Base-by-base conservation (phyloP, 1,140 invertebrate species). In the Drosophila ironensis region DNA sequence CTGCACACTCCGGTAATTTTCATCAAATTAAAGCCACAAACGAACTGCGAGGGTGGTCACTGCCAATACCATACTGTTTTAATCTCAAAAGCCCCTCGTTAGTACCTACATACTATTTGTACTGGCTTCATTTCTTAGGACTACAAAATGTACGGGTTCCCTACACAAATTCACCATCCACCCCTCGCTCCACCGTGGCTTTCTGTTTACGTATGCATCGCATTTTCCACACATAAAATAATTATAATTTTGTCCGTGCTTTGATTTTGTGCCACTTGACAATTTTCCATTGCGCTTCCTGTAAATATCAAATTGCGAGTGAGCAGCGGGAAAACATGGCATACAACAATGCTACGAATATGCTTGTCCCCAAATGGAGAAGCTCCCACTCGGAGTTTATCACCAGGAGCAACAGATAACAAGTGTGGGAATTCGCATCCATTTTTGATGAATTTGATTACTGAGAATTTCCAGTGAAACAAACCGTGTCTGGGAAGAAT, bases 241-340 rank as follows among this genome's bases (percentile, higher is more conserved):
- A 82, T 82, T 82, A 82, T 78, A 82, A 86, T 82, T 78, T 82
- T 44, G 78, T 86, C 80, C 78, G 78, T 82, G 78, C 80, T 82
- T 82, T 82, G 80, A 82, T 84, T 84, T 84, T 84, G 40, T 67
- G 64, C 57, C 80, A 74, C 80, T 78, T 86, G 54, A 84, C 73
- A 86, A 82, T 84, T 84, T 78, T 84, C 61, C 57, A 61, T 77
- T 24, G 77, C 40, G 51, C 73, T 70, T 69, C 63, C 78, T 72
- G 67, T 68, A 69, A 72, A 76, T 76, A 59, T 54, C 46, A 81
- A 81, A 72, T 82, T 70, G 60, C 54, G 30, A 63, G 38, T 51
- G 27, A 41, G 28, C 54, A 24, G 30, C 7, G 27, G 37, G 40
- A 28, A 11, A 28, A 19, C 37, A 47, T 8, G 22, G 30, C 56